A percentile compares a stretch with the other conserved stretches of the same genome.
Evolutionary conservation across 2,113 vertebrate genomes (phyloP).

Genomic region (Oncorhynchus keta): DNA sequence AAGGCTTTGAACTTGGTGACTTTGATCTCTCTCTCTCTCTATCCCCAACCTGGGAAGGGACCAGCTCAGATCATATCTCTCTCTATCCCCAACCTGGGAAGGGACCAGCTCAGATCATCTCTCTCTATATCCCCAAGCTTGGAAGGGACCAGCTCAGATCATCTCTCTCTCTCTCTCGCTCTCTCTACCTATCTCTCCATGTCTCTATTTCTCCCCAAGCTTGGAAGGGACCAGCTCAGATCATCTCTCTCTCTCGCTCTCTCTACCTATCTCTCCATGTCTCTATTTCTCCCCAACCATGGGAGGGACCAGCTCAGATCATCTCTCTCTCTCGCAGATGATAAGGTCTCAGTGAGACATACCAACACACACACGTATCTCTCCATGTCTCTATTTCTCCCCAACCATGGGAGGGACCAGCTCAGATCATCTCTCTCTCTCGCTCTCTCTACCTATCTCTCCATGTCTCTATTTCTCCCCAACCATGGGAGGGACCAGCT

Average conservation of each 20-base stretch:
- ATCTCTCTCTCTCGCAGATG: neutral
- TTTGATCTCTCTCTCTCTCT: no score
- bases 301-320: neutral
- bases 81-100: neutral
- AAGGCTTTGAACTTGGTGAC: no score
- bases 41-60: neutral
- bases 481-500: neutral
- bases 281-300: conserved; percentile 9
- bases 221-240: no score
- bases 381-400: neutral
- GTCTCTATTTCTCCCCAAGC: no score
- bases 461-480: no score
- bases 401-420: conserved; percentile 11
- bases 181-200: no score
- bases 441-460: neutral
- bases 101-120: neutral
- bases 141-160: neutral
- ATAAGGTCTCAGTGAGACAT: no score
- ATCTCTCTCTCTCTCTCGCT: neutral
- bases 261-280: no score
- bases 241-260: no score
- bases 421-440: neutral
- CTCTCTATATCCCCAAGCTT: no score
- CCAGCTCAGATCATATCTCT: neutral
- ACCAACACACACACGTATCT: no score